Conservation (phyloP, 1,140 invertebrate species). For the Habropoda laboriosa region DNA sequence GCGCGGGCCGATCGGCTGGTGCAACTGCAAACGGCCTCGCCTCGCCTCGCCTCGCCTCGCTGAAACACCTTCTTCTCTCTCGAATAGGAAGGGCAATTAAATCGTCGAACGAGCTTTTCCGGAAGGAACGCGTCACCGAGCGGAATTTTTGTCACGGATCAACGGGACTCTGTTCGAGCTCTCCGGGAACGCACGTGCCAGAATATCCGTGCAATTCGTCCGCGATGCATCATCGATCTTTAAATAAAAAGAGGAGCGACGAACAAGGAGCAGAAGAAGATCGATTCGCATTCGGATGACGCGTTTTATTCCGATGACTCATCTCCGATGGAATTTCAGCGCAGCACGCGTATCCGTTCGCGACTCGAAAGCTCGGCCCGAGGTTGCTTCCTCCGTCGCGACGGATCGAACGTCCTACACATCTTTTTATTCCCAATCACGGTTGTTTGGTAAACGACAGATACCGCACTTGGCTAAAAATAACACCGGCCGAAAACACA, state of each 20-base stretch:
- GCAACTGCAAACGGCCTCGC: constrained; percentile 40
- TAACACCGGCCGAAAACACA: too few species aligned
- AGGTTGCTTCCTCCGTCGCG: too few species aligned
- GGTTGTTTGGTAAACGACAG: too few species aligned
- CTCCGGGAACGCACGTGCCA: constrained; percentile 34
- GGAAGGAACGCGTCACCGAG: too few species aligned
- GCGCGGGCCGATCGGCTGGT: constrained; percentile 36
- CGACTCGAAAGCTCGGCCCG: neutral
- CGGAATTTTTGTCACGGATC: neutral
- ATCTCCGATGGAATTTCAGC: constrained; percentile 34
- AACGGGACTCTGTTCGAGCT: neutral
- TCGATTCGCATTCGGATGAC: constrained; percentile 36
- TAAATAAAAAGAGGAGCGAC: constrained; percentile 22
- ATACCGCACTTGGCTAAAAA: too few species aligned
- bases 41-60: too few species aligned
- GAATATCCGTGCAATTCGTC: constrained; percentile 17
- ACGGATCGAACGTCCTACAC: too few species aligned
- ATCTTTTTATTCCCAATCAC: too few species aligned
- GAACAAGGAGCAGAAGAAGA: neutral
- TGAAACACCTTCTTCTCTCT: too few species aligned
- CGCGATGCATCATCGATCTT: constrained; percentile 46
- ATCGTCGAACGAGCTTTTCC: too few species aligned
- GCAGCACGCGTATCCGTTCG: neutral
- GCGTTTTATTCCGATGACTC: constrained; percentile 55
- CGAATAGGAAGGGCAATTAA: too few species aligned